These are phyloP conservation scores for Neoscelio sp. DNA, from an alignment of 2,888 invertebrate genomes.

Conservation along the genomic window DNA sequence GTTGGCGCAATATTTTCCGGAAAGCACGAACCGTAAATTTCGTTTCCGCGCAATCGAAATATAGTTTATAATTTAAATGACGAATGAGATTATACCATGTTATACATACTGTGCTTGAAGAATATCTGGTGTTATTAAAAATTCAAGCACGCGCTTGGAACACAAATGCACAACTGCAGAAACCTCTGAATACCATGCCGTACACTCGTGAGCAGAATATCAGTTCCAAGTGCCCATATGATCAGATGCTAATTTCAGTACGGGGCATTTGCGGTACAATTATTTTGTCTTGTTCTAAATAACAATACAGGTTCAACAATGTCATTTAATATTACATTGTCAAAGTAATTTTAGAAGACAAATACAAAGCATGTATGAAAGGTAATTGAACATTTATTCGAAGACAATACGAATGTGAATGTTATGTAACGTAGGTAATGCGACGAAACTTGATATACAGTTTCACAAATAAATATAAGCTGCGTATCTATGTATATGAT, in stretches of 20 bases:
- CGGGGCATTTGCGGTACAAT: not conserved
- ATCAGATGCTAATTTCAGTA: constrained; percentile 49
- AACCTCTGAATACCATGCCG: constrained; percentile 53
- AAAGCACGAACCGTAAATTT: constrained; percentile 32
- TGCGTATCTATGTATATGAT: too few species aligned
- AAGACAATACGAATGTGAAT: too few species aligned
- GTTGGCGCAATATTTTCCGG: constrained; percentile 13
- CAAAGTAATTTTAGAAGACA: too few species aligned
- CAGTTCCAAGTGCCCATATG: constrained; percentile 25
- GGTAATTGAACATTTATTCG: too few species aligned
- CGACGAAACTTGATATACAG: too few species aligned
- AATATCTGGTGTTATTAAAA: constrained; percentile 51
- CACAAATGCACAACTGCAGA: constrained; percentile 45
- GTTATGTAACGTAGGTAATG: too few species aligned
- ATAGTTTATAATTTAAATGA: constrained; percentile 53
- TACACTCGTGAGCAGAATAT: constrained; percentile 52
- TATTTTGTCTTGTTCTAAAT: constrained; percentile 6
- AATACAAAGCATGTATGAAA: too few species aligned
- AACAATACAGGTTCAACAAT: not conserved
- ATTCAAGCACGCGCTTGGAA: constrained; percentile 54
- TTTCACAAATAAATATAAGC: too few species aligned
- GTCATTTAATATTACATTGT: too few species aligned
- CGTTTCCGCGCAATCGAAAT: constrained; percentile 34
- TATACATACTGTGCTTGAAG: constrained; percentile 25
- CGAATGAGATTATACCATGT: constrained; percentile 47